Conservation (phyloP, 2,888 invertebrate genomes). For the Brachypalpus laphriformis region DNA sequence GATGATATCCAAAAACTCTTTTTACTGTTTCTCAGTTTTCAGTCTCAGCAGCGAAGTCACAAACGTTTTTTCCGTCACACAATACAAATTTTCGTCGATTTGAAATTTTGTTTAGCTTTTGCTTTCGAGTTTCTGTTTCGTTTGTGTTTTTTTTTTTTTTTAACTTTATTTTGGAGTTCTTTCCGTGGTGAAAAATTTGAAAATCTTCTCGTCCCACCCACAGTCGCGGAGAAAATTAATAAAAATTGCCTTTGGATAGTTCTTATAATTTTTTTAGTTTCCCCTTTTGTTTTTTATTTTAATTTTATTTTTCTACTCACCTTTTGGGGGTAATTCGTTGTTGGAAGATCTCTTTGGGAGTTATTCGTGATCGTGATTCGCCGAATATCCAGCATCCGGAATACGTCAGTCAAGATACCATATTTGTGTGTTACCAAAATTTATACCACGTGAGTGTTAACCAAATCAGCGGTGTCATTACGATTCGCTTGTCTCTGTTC, state of each 20-base stretch:
- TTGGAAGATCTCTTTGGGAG: background rate
- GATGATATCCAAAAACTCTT: constrained; percentile 73
- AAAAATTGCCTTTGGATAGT: constrained; percentile 2
- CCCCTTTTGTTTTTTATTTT: background rate
- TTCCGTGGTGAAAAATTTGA: background rate
- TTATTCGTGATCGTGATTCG: constrained; percentile 4
- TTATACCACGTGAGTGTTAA: constrained; percentile 59
- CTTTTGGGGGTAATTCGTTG: background rate
- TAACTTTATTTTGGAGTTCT: background rate
- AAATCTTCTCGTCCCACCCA: background rate
- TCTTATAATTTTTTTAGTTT: constrained; percentile 3
- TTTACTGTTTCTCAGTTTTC: constrained; percentile 72
- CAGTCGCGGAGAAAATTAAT: background rate
- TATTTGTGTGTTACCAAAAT: constrained; percentile 4
- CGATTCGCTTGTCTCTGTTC: background rate
- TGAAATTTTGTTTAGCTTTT: constrained; percentile 38
- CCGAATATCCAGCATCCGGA: constrained; percentile 20
- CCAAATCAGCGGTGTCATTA: background rate
- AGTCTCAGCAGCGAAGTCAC: constrained; percentile 72
- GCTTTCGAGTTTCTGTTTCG: constrained; percentile 50
- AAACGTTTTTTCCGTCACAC: constrained; percentile 66
- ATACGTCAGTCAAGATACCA: constrained; percentile 39
- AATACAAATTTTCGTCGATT: constrained; percentile 50
- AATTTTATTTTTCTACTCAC: background rate
- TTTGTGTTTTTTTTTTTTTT: constrained; percentile 46